phyloP scores from a whole-genome alignment of 2,888 invertebrate species.

The Ectropis crepuscularia region DNA sequence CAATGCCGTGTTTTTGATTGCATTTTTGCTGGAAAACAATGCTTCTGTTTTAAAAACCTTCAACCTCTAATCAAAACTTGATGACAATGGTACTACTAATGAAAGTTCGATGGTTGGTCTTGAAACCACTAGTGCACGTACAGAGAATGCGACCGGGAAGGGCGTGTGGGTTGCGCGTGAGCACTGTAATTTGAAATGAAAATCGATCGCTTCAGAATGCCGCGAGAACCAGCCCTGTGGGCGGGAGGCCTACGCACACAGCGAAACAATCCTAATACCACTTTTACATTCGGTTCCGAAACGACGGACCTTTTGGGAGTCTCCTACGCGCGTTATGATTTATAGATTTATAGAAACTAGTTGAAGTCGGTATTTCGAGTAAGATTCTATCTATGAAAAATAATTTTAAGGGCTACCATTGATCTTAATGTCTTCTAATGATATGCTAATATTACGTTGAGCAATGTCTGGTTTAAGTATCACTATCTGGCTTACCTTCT shows the following conservation, averaged over 20 bases:
- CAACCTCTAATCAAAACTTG: constrained; percentile 38
- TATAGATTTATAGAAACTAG: constrained; percentile 43
- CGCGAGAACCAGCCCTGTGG: constrained; percentile 74
- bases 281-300: constrained; percentile 59
- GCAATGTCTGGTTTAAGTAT: constrained; percentile 30
- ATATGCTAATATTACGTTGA: constrained; percentile 28
- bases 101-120: constrained; percentile 61
- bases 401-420: constrained; percentile 20
- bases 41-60: constrained; percentile 22
- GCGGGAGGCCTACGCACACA: constrained; percentile 68
- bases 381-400: constrained; percentile 7
- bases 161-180: constrained; percentile 65
- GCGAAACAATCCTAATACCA: constrained; percentile 58
- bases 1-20: constrained; percentile 33
- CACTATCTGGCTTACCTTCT: constrained; percentile 44
- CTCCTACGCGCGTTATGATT: constrained; percentile 64
- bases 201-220: constrained; percentile 73
- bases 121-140: constrained; percentile 50
- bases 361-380: not conserved
- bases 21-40: constrained; percentile 30
- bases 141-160: constrained; percentile 66
- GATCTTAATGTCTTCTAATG: constrained; percentile 23
- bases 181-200: constrained; percentile 78
- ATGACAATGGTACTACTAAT: constrained; percentile 46
- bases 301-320: constrained; percentile 48